These are phyloP conservation scores for Phalanger gymnotis DNA, from an alignment of 2,797 vertebrate species.

Conservation along the genomic window DNA sequence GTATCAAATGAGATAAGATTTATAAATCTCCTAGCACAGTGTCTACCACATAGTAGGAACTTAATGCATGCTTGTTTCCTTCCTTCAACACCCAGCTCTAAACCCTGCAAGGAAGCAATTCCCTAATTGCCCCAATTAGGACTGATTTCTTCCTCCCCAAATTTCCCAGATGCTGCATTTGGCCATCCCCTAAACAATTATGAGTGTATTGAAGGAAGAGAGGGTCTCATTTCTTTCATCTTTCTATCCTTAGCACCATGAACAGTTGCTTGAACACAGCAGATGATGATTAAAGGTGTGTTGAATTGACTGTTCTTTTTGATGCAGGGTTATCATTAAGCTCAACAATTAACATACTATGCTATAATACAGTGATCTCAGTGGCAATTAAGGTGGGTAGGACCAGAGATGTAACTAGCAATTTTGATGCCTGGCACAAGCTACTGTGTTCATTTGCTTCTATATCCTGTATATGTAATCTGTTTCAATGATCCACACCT, in stretches of 20 bases:
- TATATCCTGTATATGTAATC: not conserved
- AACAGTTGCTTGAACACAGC: not conserved
- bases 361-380: not conserved
- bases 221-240: not conserved
- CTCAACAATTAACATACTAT: not conserved
- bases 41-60: not conserved
- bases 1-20: not conserved
- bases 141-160: not conserved
- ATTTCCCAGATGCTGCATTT: not conserved
- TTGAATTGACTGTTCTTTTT: not conserved
- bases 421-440: not conserved
- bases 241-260: not conserved
- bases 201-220: not conserved
- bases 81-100: not conserved
- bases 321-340: not conserved
- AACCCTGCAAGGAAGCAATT: not conserved
- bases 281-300: not conserved
- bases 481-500: not conserved
- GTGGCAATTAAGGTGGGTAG: not conserved
- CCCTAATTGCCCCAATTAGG: not conserved
- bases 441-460: not conserved
- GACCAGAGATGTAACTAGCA: not conserved
- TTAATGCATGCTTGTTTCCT: not conserved
- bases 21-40: not conserved
- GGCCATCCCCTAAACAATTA: not conserved